Evolutionary conservation across 2,113 vertebrate species (phyloP).

Genomic region (Sinocyclocheilus anophthalmus): DNA sequence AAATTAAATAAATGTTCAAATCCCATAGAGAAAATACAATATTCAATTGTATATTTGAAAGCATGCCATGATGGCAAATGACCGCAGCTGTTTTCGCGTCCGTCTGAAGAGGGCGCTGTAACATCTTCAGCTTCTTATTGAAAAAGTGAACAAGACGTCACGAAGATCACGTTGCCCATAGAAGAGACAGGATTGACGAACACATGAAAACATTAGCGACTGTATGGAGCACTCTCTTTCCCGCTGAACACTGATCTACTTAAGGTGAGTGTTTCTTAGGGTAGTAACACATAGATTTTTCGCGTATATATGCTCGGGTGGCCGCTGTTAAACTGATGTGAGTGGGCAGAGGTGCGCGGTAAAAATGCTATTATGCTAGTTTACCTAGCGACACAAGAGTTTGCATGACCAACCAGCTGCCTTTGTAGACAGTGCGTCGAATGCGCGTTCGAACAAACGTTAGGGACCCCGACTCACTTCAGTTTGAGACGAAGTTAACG

Average conservation of each 20-base stretch:
- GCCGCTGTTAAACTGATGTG: neutral
- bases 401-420: neutral
- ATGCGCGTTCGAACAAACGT: neutral
- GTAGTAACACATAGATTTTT: neutral
- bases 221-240: neutral
- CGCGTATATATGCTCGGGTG: neutral
- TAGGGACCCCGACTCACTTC: neutral
- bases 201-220: neutral
- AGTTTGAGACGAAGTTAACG: neutral
- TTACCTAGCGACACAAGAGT: constrained; percentile 30
- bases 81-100: neutral
- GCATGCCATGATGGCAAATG: neutral
- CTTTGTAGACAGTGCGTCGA: neutral
- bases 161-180: constrained; percentile 40
- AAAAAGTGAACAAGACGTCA: constrained; percentile 36
- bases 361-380: constrained; percentile 37
- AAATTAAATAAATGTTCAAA: neutral
- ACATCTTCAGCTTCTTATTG: constrained; percentile 1
- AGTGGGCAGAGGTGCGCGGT: constrained; percentile 8
- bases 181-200: constrained; percentile 2
- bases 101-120: constrained; percentile 46
- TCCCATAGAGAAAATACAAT: neutral
- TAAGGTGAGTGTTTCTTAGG: neutral
- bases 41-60: no score
- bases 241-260: neutral